Base-by-base conservation (phyloP, 2,113 vertebrate genomes). In the Bufo bufo region DNA sequence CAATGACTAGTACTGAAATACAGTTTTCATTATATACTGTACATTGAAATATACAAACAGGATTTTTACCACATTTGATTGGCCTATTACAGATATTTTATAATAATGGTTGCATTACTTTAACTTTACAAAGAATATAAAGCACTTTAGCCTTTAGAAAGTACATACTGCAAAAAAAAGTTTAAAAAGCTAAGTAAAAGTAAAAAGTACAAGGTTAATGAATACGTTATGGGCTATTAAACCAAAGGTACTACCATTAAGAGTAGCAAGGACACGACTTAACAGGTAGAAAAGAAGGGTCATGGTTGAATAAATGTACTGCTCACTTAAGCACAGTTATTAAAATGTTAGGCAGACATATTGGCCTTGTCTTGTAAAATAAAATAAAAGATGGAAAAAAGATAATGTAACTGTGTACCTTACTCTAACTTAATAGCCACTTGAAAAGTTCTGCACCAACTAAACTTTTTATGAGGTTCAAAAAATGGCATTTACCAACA, bases 181-280 rank as follows among this genome's bases (percentile, higher is more conserved):
- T 83, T 83, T n/a, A 83, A 83, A 83, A 83, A 80, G 77, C 11
- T 33, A 69, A 69, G 81, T n/a, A 66, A 82, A 49, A 69, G 81
- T 83, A 66, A 83, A 77, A 83, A 78, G 58, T 78, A 17, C 85
- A 86, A 86, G 85, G 85, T 86, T 86, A 86, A 86, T 86, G 74
- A 86, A 78, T 20, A 86, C n/a, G 17, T 58, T 50, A 86, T 52
- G 75, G 74, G 3, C 85, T 54, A 86, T 86, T 86, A 77, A 63
- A 65, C 85, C 13, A 65, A 63, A 74, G 52, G 69, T 83, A 47
- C 33, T 59, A 75, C 71, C 72, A 77, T 86, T 78, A 77, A 43
- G 47, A 61, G 58, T 86, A 23, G 8, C 74, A 86, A 86, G 85
- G 85, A 86, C 85, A 59, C 49, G 23, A 59, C n/a, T 63, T 86